Conservation (phyloP, 1,140 invertebrate genomes). For the Daktulosphaira vitifoliae region DNA sequence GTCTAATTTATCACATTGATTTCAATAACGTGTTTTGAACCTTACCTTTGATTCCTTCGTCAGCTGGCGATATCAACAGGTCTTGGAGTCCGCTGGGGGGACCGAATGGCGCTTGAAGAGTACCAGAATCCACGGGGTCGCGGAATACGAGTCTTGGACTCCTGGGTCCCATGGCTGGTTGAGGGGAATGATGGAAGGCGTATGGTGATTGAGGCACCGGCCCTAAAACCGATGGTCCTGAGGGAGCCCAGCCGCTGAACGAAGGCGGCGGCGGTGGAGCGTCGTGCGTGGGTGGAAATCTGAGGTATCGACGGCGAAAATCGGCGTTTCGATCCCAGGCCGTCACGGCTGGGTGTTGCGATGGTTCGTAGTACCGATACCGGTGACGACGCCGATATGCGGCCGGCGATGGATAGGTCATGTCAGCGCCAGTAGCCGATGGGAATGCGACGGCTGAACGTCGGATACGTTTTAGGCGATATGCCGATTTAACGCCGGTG, state of each 20-base stretch:
- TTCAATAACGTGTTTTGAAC: too few species aligned
- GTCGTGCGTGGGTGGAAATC: conserved; percentile 29
- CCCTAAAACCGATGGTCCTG: neutral
- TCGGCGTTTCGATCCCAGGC: conserved; percentile 31
- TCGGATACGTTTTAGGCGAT: neutral
- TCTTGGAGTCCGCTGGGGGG: conserved; percentile 36
- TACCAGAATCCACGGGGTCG: conserved; percentile 41
- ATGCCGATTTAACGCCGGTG: conserved; percentile 7
- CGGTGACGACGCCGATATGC: neutral
- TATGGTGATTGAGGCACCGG: neutral
- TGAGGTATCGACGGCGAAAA: conserved; percentile 26
- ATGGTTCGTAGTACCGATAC: conserved; percentile 18
- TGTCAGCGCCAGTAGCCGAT: neutral
- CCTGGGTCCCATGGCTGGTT: conserved; percentile 47
- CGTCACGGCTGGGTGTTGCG: conserved; percentile 1
- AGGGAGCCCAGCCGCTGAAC: neutral
- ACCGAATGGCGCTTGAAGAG: conserved; percentile 37
- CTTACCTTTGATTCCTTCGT: conserved; percentile 36
- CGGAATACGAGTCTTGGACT: conserved; percentile 48
- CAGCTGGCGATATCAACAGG: conserved; percentile 34
- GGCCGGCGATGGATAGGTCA: neutral
- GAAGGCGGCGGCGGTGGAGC: neutral
- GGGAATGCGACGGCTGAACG: neutral
- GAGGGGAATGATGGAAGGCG: neutral
- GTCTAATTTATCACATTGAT: too few species aligned